Base-by-base conservation (phyloP, 1,140 invertebrate species). In the Antheraea pernyi region DNA sequence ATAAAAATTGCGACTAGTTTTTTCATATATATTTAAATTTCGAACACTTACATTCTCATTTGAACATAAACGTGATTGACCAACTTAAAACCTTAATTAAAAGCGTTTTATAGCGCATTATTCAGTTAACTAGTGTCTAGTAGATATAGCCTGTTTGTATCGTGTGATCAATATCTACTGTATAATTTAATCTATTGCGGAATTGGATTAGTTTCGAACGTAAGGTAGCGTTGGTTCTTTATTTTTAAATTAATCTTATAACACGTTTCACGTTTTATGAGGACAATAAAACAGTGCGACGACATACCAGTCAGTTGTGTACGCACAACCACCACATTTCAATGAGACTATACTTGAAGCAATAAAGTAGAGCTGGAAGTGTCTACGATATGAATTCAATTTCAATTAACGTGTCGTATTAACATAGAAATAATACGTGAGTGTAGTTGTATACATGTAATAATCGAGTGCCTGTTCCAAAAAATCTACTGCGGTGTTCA, bases 261-360 rank as follows among this genome's bases (percentile, higher is more conserved):
- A 64, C 64, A 65, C 72, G 71, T 69, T 73, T 63, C 67, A 68
- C 22, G 73, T 68, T 84, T 84, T 84, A 82, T 77, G 76, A 81
- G 69, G 59, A 68, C 73, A 77, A 82, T 84, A 81, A 84, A 82
- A 79, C 72, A 68, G 74, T 75, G 70, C 72, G 74, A 68, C 71
- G 77, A 78, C 77, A 75, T 74, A 68, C 69, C 64, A 71, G 74
- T 78, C 74, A 79, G 67, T 70, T 75, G 75, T 69, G 72, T 42
- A 65, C 39, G 62, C 72, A 68, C 76, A 71, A 65, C 65, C 68
- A 42, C 64, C 69, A 73, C 74, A 78, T 82, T 73, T 70, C 74
- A 80, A 82, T 82, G 78, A 82, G 75, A 62, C 66, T 48, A 22
- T 68, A 53, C 65, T 58, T 59, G 37, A 19, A n/a, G 19, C 59